Evolutionary conservation across 2,888 invertebrate genomes (phyloP), one percentile per base, ranked within the genome.

Genomic region (Strigamia crassipes): DNA sequence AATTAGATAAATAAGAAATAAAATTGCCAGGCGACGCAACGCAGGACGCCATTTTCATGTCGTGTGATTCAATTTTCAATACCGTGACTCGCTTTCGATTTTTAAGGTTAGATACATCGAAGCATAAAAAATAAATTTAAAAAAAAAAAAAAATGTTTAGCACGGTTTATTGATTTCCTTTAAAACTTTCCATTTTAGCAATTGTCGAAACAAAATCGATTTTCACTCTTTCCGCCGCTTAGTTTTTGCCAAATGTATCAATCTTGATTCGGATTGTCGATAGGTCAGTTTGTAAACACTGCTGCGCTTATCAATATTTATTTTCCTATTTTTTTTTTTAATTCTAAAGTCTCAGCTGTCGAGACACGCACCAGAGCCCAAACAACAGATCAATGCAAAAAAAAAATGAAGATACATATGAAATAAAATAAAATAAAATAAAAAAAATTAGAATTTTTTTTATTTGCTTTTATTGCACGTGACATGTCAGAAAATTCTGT

Each of bases 231-330:
- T 56, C 18, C 56, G 18, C 4, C n/a, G 18, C 9, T 18, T 18
- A 9, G 9, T 18, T 56, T 56, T 4, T 56, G 56, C 56, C 56
- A 18, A 56, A 18, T 18, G n/a, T n/a, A 56, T 46, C 56, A 18
- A n/a, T 56, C 56, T 73, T 73, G 27, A 73, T 73, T 73, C 31
- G 27, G 13, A 12, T 23, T 15, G 27, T 66, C 23, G 23, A 66
- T 27, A 73, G 73, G 73, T 73, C 73, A 73, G 73, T 73, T 73
- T 73, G 73, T 27, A 31, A 73, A 73, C 73, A 73, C 13, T 13
- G 23, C 31, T 73, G 73, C 27, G 4, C 73, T 73, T 73, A 73
- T 73, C 73, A 31, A 73, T 31, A 73, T 73, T 31, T 73, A 73
- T 73, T 38, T 38, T 27, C 31, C 31, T 31, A 5, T 2, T 73